Conservation (phyloP, 2,888 invertebrate species). For the Hyppa rectilinea region DNA sequence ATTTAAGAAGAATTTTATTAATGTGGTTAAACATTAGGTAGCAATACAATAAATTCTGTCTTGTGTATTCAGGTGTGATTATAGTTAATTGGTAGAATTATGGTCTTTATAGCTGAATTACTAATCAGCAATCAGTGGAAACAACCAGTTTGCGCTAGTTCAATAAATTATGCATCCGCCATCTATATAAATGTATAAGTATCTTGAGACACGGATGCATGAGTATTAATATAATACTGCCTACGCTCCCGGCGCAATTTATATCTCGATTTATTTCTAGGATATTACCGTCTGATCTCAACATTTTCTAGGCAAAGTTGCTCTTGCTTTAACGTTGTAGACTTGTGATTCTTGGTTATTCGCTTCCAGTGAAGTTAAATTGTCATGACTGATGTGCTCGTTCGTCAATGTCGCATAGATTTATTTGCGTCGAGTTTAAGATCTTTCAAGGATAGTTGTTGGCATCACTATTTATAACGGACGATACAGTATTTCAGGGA, state of each 20-base stretch:
- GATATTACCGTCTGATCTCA: constrained; percentile 20
- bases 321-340: constrained; percentile 1
- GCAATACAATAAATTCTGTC: constrained; percentile 37
- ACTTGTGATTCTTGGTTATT: constrained; percentile 12
- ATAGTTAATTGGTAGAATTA: constrained; percentile 49
- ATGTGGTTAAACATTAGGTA: constrained; percentile 27
- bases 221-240: constrained; percentile 48
- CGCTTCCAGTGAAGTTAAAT: constrained; percentile 14
- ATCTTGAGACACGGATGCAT: constrained; percentile 53
- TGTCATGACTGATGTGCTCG: constrained; percentile 7
- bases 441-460: constrained; percentile 18
- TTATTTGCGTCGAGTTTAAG: constrained; percentile 30
- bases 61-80: constrained; percentile 36
- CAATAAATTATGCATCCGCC: constrained; percentile 61
- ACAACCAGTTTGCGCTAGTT: constrained; percentile 42
- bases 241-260: constrained; percentile 26
- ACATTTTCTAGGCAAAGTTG: constrained; percentile 13
- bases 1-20: constrained; percentile 17
- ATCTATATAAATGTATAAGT: constrained; percentile 26
- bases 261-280: constrained; percentile 35
- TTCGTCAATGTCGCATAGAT: constrained; percentile 40
- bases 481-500: neutral
- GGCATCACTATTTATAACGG: constrained; percentile 30
- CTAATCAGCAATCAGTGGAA: constrained; percentile 41
- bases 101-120: constrained; percentile 30